Evolutionary conservation across 2,888 invertebrate species (phyloP).

Genomic region (Cenopis cana): DNA sequence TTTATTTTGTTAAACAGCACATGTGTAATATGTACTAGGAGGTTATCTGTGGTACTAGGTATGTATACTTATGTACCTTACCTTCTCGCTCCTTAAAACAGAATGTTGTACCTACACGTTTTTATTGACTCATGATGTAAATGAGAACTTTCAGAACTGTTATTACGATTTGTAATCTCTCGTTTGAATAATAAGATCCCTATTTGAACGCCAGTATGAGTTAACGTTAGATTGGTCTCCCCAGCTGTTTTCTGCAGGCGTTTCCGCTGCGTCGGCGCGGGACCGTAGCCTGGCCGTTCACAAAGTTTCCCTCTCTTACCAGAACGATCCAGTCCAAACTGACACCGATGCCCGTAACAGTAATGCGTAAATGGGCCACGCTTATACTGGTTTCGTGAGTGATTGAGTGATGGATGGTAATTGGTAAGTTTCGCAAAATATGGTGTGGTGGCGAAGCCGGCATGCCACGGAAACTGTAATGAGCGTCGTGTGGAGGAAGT

Average conservation of each 20-base stretch:
- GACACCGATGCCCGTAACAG: background rate
- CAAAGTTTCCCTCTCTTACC: background rate
- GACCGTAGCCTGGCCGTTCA: background rate
- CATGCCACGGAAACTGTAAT: background rate
- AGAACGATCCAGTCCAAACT: background rate
- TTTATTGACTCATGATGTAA: too few species aligned
- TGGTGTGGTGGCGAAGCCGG: background rate
- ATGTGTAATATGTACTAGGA: too few species aligned
- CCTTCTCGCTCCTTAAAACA: too few species aligned
- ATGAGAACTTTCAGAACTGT: too few species aligned
- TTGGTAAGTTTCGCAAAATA: background rate
- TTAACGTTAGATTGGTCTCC: background rate
- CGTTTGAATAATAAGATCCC: background rate
- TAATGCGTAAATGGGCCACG: background rate
- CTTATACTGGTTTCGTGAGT: background rate
- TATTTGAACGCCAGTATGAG: background rate
- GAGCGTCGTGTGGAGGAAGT: background rate
- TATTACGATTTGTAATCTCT: background rate
- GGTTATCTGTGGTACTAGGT: too few species aligned
- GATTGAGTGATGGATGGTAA: background rate
- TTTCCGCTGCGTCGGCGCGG: background rate
- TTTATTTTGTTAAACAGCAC: too few species aligned
- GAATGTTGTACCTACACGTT: too few species aligned
- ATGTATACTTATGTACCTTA: too few species aligned
- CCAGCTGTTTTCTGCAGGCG: background rate